Evolutionary conservation across 2,888 invertebrate species (phyloP), one percentile per base, ranked within the genome.

Genomic region (Boloria euphrosyne): DNA sequence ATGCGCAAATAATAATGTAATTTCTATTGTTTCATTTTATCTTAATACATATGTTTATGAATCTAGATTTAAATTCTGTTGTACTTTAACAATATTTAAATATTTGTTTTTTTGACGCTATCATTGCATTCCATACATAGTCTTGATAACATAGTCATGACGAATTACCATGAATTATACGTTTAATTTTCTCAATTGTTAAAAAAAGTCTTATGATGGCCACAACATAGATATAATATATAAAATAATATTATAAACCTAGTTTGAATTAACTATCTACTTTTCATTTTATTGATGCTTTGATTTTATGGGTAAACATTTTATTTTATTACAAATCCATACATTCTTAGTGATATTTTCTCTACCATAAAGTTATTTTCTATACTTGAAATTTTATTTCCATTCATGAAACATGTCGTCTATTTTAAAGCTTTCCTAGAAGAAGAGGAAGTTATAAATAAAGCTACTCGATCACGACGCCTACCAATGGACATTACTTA

Each of bases 71-170:
- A 63, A 68, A 68, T 58, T 43, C 58, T 31, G 62, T 63, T 69
- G 68, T 70, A 64, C 31, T 53, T 69, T 68, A 71, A 72, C 74
- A 72, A 57, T 69, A 59, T 16, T 49, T 70, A 58, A 65, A 69
- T 65, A 68, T 73, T 74, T 73, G 73, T 73, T 74, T 70, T n/a
- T 62, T 66, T 65, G 64, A 68, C 72, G 70, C 73, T 80, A 81
- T 81, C 79, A 74, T 67, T 70, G 72, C 78, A 83, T 84, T 80
- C 80, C 81, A 71, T 73, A 71, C 27, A 61, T 69, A 68, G 16
- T 46, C 38, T 53, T 62, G 71, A 71, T 74, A 71, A 66, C 73
- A 59, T 66, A 62, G 58, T 65, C 55, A 65, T 69, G 71, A 70
- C 68, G 49, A 10, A 7, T 10, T 38, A 38, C 31, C 10, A 10